A percentile compares a stretch with the other conserved stretches of the same genome.
phyloP scores from a whole-genome alignment of 2,113 vertebrate species.

The Dasyprocta punctata region DNA sequence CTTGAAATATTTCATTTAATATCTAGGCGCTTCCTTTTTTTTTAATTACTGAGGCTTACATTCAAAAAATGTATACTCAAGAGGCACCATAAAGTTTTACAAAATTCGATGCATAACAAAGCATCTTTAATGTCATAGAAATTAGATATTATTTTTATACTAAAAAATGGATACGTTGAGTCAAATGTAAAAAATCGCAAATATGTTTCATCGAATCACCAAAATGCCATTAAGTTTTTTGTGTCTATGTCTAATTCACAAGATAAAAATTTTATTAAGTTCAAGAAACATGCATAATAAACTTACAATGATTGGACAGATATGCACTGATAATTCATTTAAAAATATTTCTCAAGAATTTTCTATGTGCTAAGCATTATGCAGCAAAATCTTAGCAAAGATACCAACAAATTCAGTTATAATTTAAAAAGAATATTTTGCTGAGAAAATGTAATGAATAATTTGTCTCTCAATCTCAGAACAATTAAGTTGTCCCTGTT shows the following conservation, averaged over 20 bases:
- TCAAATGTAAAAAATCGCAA: constrained; percentile 5
- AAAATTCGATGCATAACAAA: not conserved
- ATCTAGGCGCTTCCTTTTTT: not conserved
- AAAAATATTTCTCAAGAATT: constrained; percentile 9
- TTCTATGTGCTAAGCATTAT: not conserved
- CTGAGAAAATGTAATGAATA: constrained; percentile 77
- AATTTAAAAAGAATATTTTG: constrained; percentile 68
- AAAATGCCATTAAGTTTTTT: not conserved
- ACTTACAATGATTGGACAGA: not conserved
- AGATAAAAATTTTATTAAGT: constrained; percentile 28
- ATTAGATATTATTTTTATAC: not conserved
- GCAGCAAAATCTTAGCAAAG: not conserved
- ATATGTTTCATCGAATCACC: not conserved
- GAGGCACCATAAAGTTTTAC: not conserved
- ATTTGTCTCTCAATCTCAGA: constrained; percentile 77
- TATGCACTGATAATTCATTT: not conserved
- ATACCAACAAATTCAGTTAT: constrained; percentile 42
- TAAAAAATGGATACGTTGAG: not conserved
- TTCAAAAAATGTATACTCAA: not conserved
- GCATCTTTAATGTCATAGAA: not conserved
- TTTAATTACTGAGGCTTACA: not conserved
- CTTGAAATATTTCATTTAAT: constrained; percentile 6
- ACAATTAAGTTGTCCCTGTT: constrained; percentile 77
- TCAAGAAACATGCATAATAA: constrained; percentile 4
- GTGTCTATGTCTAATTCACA: not conserved